Percentiles rank a stretch among this genome's conserved stretches.
Conservation (phyloP, 2,113 vertebrate genomes). For the Hypanus sabinus region DNA sequence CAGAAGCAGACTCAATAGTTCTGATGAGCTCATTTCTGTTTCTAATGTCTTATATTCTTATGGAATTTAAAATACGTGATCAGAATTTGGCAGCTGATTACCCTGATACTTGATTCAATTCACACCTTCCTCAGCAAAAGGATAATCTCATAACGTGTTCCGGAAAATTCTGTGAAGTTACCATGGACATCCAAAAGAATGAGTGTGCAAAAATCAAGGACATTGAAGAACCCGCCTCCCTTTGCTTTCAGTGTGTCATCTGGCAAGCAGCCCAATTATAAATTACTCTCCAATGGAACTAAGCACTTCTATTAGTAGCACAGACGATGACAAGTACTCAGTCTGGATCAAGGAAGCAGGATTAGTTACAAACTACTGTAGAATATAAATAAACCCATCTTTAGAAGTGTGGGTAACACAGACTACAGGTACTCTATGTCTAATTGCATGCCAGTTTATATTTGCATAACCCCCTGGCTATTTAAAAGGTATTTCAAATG, state of each 20-base stretch:
- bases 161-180: background rate
- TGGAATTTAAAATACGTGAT: background rate
- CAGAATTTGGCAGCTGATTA: background rate
- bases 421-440: background rate
- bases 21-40: too few species aligned
- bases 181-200: background rate
- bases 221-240: too few species aligned
- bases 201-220: too few species aligned
- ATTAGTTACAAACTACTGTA: background rate
- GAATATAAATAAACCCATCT: background rate
- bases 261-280: too few species aligned
- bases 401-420: background rate
- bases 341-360: background rate
- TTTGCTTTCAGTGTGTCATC: too few species aligned
- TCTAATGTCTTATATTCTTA: too few species aligned
- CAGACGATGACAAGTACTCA: background rate
- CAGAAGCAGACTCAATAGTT: too few species aligned
- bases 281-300: too few species aligned
- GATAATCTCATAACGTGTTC: background rate
- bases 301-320: too few species aligned
- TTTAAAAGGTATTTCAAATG: background rate
- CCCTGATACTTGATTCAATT: background rate
- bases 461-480: too few species aligned
- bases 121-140: background rate
- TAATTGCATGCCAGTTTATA: background rate